Evolutionary conservation across 2,888 invertebrate genomes (phyloP), one percentile per base, ranked within the genome.

Genomic region (Therioaphis trifolii): DNA sequence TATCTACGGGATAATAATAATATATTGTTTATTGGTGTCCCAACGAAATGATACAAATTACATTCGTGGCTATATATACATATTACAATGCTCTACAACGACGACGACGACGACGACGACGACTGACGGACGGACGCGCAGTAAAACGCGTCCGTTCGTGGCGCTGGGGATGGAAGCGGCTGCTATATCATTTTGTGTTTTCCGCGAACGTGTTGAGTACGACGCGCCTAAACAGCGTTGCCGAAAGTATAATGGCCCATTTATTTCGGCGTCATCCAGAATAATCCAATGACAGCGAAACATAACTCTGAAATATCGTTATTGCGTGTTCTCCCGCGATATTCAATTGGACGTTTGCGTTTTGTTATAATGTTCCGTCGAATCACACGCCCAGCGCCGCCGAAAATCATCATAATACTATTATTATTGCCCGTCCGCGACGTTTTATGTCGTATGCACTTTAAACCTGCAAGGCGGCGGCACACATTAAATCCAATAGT

Each of bases 231-330:
- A 76, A 76, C 76, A 76, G 29, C 63, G 76, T 76, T 46, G 35
- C 29, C 15, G 61, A 76, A 46, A 46, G 61, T 61, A 76, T 46
- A 76, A 63, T 61, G 27, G 76, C 46, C 61, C 61, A 46, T 76
- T 76, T 76, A 29, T 76, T 76, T 63, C 29, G 61, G 14, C 61
- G n/a, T 76, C 63, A 63, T 63, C 76, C 46, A 21, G 27, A 46
- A 76, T 75, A 58, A 46, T 46, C 46, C 76, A 76, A 46, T 76
- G 46, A 29, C 46, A 46, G 61, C 27, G 43, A 24, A 75, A 74
- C 18, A 5, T 76, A 27, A 76, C 43, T 76, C 46, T 61, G 40
- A 76, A 76, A 76, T 76, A 76, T 76, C 27, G 61, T 63, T 63
- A 14, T 63, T 15, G 76, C 76, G 63, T 76, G 76, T 63, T 27